phyloP scores from a whole-genome alignment of 2,113 vertebrate species.

The Cinclus cinclus region DNA sequence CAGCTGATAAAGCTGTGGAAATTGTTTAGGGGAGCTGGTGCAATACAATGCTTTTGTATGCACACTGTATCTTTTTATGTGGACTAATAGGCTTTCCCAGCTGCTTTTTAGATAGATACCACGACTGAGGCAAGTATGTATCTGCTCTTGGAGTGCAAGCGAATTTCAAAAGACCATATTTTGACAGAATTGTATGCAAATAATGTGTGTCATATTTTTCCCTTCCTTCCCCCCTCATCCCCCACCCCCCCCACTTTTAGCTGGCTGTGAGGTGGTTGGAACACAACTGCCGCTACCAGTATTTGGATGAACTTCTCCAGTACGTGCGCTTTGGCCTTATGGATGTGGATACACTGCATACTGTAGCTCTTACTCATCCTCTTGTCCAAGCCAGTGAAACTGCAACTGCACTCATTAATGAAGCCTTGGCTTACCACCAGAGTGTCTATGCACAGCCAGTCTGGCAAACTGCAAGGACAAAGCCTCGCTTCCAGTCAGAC shows the following conservation, averaged over 20 bases:
- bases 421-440: constrained; percentile 92
- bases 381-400: constrained; percentile 87
- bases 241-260: constrained; percentile 65
- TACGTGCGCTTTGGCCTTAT: constrained; percentile 93
- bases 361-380: constrained; percentile 83
- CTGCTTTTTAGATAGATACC: not conserved
- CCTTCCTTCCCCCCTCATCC: not conserved
- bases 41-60: not conserved
- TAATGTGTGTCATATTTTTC: not conserved
- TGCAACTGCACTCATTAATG: constrained; percentile 84
- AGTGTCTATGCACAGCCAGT: constrained; percentile 90
- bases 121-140: not conserved
- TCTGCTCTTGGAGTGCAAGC: not conserved
- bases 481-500: constrained; percentile 90
- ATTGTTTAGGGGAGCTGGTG: not conserved
- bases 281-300: constrained; percentile 89
- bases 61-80: not conserved
- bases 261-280: constrained; percentile 93
- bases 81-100: not conserved
- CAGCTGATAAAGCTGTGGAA: not conserved
- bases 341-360: constrained; percentile 87
- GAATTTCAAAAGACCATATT: not conserved
- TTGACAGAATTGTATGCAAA: not conserved
- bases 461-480: constrained; percentile 88
- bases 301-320: constrained; percentile 91